Conservation (phyloP, 2,113 vertebrate genomes). For the Corythoichthys haematopterus region DNA sequence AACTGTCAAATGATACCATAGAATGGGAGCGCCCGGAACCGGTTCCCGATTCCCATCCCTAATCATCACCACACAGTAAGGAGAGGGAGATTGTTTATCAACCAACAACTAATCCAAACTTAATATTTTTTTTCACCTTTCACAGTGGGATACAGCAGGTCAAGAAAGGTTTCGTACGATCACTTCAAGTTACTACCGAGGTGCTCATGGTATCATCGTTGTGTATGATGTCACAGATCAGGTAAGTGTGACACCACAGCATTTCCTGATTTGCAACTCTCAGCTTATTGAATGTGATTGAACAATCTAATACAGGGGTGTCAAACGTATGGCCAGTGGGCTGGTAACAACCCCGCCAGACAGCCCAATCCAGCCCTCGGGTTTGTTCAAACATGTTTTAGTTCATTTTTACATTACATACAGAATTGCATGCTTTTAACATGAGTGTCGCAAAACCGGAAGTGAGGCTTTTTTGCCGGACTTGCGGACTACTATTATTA, state of each 20-base stretch:
- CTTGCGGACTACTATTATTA: no score
- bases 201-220: slow-evolving; percentile 97
- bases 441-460: no score
- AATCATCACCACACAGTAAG: neutral
- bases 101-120: neutral
- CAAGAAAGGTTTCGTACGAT: slow-evolving; percentile 98
- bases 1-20: no score
- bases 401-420: no score
- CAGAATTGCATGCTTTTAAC: no score
- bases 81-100: neutral
- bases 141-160: slow-evolving; percentile 95
- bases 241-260: slow-evolving; percentile 65
- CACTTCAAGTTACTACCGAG: slow-evolving; percentile 99
- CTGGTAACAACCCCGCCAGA: no score
- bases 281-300: neutral
- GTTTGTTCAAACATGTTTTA: no score
- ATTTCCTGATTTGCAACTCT: neutral
- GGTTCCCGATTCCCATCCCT: no score
- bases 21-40: no score
- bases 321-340: no score
- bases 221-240: slow-evolving; percentile 99
- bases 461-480: no score
- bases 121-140: slow-evolving; percentile 1
- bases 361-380: no score
- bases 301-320: neutral